Conservation (phyloP, 53 echinoderm and acorn worm genomes). For the Henricia sp. region DNA sequence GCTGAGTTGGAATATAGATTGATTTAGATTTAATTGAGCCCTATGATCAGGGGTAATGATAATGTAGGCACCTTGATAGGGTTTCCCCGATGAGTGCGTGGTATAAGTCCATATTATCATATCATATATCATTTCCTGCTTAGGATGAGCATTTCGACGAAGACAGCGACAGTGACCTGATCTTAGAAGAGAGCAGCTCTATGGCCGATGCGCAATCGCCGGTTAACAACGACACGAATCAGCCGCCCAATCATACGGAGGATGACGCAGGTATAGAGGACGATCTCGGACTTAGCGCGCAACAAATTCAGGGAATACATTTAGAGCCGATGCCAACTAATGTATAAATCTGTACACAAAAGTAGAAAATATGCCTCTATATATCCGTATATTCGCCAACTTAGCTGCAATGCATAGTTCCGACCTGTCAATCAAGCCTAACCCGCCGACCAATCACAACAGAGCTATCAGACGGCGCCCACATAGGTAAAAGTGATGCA, state of each 20-base stretch:
- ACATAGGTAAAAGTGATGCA: too few relatives aligned
- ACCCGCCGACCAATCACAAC: too few relatives aligned
- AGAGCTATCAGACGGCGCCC: too few relatives aligned
- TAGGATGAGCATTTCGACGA: slow-evolving; percentile 71
- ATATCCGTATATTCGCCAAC: slow-evolving; percentile 18
- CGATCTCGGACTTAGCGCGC: slow-evolving; percentile 86
- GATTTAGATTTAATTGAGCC: too few relatives aligned
- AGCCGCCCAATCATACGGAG: slow-evolving; percentile 45
- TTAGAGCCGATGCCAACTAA: slow-evolving; percentile 39
- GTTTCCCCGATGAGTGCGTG: too few relatives aligned
- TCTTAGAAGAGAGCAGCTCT: slow-evolving; percentile 69
- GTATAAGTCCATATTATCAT: too few relatives aligned
- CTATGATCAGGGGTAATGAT: too few relatives aligned
- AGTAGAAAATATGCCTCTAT: slow-evolving; percentile 10
- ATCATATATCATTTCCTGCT: background rate
- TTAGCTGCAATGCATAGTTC: too few relatives aligned
- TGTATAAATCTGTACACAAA: slow-evolving; percentile 11
- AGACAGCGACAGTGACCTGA: slow-evolving; percentile 95
- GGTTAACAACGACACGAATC: slow-evolving; percentile 29
- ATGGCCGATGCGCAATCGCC: slow-evolving; percentile 13
- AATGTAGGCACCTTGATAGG: too few relatives aligned
- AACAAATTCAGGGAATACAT: slow-evolving; percentile 73
- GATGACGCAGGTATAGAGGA: slow-evolving; percentile 69
- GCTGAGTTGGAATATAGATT: too few relatives aligned
- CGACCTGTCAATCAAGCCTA: too few relatives aligned